Evolutionary conservation across 2,888 invertebrate genomes (phyloP).

Genomic region (Drosophila kuntzei): DNA sequence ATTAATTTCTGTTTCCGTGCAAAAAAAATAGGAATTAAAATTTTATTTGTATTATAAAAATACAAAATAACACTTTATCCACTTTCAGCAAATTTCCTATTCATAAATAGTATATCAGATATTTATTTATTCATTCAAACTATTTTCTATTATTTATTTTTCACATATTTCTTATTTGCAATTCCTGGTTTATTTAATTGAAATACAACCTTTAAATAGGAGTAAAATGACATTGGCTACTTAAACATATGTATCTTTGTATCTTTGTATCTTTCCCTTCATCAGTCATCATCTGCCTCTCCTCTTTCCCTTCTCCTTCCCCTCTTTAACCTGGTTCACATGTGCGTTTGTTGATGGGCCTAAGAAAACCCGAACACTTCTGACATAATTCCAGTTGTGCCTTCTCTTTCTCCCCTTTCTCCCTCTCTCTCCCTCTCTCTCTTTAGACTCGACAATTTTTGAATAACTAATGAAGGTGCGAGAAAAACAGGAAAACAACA

Average conservation of each 20-base stretch:
- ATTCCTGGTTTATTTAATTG: not conserved
- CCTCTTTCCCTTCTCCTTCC: not conserved
- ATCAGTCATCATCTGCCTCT: conserved; percentile 28
- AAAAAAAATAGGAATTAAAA: too few species aligned
- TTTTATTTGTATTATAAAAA: too few species aligned
- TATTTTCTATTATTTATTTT: not conserved
- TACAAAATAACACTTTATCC: too few species aligned
- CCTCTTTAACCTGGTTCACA: conserved; percentile 48
- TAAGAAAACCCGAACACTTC: conserved; percentile 56
- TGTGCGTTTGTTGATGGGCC: conserved; percentile 52
- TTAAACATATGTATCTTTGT: conserved; percentile 5
- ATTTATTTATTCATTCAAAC: too few species aligned
- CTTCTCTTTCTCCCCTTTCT: conserved; percentile 5
- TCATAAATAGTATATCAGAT: too few species aligned
- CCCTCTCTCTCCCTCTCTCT: not conserved
- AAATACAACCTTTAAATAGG: conserved; percentile 11
- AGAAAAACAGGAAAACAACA: conserved; percentile 58
- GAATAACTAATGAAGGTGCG: conserved; percentile 82
- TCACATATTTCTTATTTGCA: not conserved
- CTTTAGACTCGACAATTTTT: conserved; percentile 69
- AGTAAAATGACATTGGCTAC: conserved; percentile 17
- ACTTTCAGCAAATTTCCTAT: too few species aligned
- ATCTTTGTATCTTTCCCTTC: conserved; percentile 9
- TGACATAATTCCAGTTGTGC: conserved; percentile 73
- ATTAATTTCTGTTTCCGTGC: too few species aligned